These are phyloP conservation scores for Poecile atricapillus DNA, from an alignment of 2,113 vertebrate genomes.

Conservation along the genomic window DNA sequence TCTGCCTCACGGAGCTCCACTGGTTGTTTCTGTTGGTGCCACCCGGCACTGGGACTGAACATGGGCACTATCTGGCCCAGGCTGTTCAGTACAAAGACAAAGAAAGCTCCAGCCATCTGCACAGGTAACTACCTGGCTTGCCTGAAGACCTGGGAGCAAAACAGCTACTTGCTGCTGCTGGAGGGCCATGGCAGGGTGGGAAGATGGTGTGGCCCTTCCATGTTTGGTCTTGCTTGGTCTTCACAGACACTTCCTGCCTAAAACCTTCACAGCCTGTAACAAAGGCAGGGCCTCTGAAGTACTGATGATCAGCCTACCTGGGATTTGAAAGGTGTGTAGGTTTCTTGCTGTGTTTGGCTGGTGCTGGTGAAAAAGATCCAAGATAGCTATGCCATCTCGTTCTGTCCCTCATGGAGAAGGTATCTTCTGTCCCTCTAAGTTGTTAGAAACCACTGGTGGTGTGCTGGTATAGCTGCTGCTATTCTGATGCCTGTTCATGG, in stretches of 20 bases:
- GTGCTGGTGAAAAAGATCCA: background rate
- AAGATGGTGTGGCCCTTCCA: background rate
- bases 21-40: background rate
- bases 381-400: background rate
- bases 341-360: background rate
- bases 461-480: background rate
- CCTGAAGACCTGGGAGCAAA: background rate
- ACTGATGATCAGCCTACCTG: background rate
- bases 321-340: background rate
- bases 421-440: background rate
- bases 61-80: accelerated
- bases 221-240: background rate
- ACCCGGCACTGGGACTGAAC: background rate
- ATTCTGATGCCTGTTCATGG: background rate
- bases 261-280: background rate
- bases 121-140: background rate
- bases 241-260: background rate
- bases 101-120: background rate
- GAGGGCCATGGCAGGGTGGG: background rate
- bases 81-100: background rate
- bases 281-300: background rate
- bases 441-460: background rate
- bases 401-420: background rate
- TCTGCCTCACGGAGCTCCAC: background rate
- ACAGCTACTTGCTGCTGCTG: background rate